phyloP scores from a whole-genome alignment of 2,888 invertebrate species.

The Coenonympha glycerion region DNA sequence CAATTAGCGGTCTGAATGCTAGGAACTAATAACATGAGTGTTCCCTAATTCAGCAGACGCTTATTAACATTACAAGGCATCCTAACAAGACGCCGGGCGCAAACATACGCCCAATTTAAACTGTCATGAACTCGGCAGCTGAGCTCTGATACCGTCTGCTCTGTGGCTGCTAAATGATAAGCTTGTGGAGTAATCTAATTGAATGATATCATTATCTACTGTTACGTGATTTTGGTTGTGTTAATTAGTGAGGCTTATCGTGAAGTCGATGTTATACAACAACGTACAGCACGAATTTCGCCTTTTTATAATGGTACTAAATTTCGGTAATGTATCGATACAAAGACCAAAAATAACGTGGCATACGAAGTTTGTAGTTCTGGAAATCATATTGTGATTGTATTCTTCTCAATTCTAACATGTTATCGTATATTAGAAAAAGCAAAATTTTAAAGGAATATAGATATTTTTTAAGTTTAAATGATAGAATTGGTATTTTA shows the following conservation, averaged over 20 bases:
- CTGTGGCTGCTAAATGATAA: slow-evolving; percentile 13
- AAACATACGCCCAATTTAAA: slow-evolving; percentile 47
- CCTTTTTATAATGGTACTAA: too few species aligned
- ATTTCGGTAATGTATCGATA: too few species aligned
- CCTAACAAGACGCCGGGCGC: slow-evolving; percentile 43
- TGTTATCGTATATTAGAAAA: too few species aligned
- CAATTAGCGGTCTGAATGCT: slow-evolving; percentile 26
- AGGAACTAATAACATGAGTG: slow-evolving; percentile 23
- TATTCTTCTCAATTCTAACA: too few species aligned
- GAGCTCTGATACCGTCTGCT: neutral
- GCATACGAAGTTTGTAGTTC: too few species aligned
- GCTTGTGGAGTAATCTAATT: slow-evolving; percentile 5
- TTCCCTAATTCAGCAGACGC: slow-evolving; percentile 27
- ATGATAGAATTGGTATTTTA: too few species aligned
- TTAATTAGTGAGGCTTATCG: neutral
- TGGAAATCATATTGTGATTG: too few species aligned
- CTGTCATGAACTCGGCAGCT: slow-evolving; percentile 25
- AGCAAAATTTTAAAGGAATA: too few species aligned
- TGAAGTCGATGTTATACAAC: too few species aligned
- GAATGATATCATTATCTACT: neutral
- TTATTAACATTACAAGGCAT: slow-evolving; percentile 52
- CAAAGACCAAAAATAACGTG: too few species aligned
- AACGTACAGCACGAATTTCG: too few species aligned
- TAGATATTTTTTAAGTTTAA: too few species aligned
- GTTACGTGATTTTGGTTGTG: neutral